A percentile compares a stretch with the other conserved stretches of the same genome.
Conservation (phyloP, 2,888 invertebrate genomes). For the Pecten maximus region DNA sequence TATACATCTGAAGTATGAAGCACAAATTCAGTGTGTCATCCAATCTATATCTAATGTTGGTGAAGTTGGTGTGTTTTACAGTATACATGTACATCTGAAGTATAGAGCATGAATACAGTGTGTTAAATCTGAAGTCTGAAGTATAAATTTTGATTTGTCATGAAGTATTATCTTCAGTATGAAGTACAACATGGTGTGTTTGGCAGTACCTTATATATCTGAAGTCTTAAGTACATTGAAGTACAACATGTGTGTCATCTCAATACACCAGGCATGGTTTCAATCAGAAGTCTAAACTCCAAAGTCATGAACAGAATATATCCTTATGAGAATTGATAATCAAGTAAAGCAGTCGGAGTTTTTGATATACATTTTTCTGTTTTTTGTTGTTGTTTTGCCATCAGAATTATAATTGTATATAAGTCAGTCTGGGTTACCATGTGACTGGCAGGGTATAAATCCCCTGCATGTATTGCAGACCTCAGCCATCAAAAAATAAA, state of each 20-base stretch:
- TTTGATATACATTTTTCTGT: not conserved
- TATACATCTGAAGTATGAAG: no score
- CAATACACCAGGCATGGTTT: not conserved
- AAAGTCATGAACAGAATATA: not conserved
- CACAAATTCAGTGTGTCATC: no score
- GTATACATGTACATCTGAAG: no score
- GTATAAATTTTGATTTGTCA: no score
- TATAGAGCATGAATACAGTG: no score
- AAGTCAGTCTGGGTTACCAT: not conserved
- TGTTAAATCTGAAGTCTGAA: no score
- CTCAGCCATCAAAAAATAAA: not conserved
- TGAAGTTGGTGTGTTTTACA: no score
- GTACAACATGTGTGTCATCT: not conserved
- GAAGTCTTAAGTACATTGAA: not conserved
- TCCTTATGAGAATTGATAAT: not conserved
- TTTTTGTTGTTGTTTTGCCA: not conserved
- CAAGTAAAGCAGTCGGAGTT: not conserved
- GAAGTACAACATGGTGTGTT: no score
- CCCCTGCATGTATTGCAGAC: not conserved
- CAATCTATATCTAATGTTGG: no score
- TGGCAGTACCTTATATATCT: no score
- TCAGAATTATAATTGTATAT: slow-evolving; percentile 12
- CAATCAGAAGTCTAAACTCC: not conserved
- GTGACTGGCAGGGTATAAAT: not conserved
- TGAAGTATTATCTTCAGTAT: no score